Evolutionary conservation across 1,140 invertebrate genomes (phyloP), one percentile per base, ranked within the genome.

Genomic region (Teleogryllus occipitalis): DNA sequence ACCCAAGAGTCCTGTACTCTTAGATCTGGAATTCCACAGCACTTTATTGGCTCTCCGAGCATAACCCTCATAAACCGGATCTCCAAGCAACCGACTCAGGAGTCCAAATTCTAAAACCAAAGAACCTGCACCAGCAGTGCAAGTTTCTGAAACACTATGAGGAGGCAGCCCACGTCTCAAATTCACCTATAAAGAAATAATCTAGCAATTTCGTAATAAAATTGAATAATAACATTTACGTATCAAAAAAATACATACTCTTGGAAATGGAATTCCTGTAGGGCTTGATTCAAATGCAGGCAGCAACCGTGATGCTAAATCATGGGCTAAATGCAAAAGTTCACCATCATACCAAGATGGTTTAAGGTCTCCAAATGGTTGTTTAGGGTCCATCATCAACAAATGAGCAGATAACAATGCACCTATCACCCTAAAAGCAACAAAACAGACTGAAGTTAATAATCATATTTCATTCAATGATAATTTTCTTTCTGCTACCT

Each of bases 61-160:
- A 80, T 89, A 86, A 76, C 85, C 84, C 82, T 92, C 91, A 85
- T 90, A 93, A 12, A 89, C 87, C 21, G 90, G 90, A 85, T 93
- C 91, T 49, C 84, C 85, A 8, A 91, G 81, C n/a, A 93, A 84
- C 15, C 89, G 84, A 76, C 90, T 91, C 8, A 93, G 84, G 48
- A 92, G 85, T 72, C 91, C 92, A 86, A 93, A 91, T 84, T 93
- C 92, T 22, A 93, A 81, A 8, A 92, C 82, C 27, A 93, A 84
- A 18, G 90, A 90, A 8, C 91, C 91, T 78, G 91, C 90, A 49
- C 91, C 92, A 48, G 92, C 89, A 54, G 91, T 91, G 84, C 92
- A 93, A 0, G 92, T 93, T 81, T 92, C 89, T 75, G 90, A 90
- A 0, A 87, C 84, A 75, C 87, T 87, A 78, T 88, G 84, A 15